Conservation (phyloP, 53 echinoderm and acorn worm genomes). For the Antedon mediterranea region DNA sequence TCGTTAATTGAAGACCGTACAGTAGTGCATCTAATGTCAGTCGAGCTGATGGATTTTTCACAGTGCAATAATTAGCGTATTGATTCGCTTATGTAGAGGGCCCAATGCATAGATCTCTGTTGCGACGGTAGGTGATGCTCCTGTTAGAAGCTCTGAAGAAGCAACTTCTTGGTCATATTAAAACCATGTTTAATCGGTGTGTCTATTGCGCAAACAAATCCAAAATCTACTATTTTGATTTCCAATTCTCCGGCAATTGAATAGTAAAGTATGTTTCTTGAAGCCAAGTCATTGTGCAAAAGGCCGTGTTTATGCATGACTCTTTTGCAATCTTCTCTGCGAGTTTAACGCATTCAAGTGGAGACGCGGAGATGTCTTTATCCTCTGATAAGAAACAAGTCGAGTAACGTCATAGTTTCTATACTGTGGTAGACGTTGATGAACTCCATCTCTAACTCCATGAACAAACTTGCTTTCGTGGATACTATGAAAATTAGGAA, state of each 20-base stretch:
- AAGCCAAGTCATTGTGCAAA: neutral
- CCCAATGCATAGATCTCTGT: neutral
- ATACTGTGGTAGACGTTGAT: neutral
- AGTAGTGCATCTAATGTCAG: neutral
- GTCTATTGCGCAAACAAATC: neutral
- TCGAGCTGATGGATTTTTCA: neutral
- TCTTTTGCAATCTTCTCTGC: neutral
- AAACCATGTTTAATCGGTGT: neutral
- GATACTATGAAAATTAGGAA: neutral
- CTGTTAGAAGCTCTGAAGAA: neutral
- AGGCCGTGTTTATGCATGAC: neutral
- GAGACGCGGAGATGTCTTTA: neutral
- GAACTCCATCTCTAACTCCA: neutral
- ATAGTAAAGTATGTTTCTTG: neutral
- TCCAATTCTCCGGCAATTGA: neutral
- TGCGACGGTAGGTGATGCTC: neutral
- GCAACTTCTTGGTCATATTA: neutral
- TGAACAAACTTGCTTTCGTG: neutral
- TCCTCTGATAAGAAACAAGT: neutral
- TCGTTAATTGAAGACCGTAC: no score
- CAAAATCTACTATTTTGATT: neutral
- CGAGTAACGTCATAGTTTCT: neutral
- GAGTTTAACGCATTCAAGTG: neutral
- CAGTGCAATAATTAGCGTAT: neutral
- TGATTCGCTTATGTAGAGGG: neutral